A percentile compares a stretch with the other conserved stretches of the same genome.
Evolutionary conservation across 2,113 vertebrate genomes (phyloP).

Genomic region (Bungarus multicinctus): DNA sequence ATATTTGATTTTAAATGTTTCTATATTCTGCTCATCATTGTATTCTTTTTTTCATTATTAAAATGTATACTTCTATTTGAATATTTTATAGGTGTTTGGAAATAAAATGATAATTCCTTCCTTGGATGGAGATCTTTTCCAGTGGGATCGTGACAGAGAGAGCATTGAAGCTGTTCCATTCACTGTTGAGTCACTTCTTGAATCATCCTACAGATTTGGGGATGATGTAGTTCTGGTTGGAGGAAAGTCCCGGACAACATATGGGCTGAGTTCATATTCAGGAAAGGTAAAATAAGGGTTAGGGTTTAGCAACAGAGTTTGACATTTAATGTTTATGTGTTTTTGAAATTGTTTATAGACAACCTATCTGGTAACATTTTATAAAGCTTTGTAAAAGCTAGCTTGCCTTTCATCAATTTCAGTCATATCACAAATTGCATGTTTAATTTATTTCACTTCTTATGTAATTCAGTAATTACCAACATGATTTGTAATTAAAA

Average conservation of each 20-base stretch:
- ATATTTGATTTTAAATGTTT: not conserved
- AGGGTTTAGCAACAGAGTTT: not conserved
- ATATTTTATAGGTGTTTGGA: conserved; percentile 84
- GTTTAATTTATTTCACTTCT: not conserved
- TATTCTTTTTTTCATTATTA: not conserved
- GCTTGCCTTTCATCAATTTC: not conserved
- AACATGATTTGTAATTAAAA: not conserved
- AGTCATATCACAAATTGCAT: not conserved
- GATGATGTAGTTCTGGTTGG: conserved; percentile 96
- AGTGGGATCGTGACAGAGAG: conserved; percentile 95
- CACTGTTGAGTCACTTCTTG: conserved; percentile 94
- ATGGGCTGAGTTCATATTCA: conserved; percentile 88
- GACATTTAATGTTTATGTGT: not conserved
- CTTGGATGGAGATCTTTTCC: conserved; percentile 94
- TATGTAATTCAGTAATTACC: not conserved
- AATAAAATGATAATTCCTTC: conserved; percentile 98
- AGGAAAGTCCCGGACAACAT: conserved; percentile 92
- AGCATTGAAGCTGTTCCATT: conserved; percentile 98
- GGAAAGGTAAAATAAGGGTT: conserved; percentile 81
- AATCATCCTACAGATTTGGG: conserved; percentile 93
- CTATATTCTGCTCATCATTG: not conserved
- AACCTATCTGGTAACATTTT: not conserved
- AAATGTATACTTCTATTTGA: not conserved
- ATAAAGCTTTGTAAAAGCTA: not conserved
- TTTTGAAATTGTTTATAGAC: not conserved